These are phyloP conservation scores for Caenorhabditis imperialis DNA, from an alignment of 2,888 invertebrate genomes.

Conservation along the genomic window DNA sequence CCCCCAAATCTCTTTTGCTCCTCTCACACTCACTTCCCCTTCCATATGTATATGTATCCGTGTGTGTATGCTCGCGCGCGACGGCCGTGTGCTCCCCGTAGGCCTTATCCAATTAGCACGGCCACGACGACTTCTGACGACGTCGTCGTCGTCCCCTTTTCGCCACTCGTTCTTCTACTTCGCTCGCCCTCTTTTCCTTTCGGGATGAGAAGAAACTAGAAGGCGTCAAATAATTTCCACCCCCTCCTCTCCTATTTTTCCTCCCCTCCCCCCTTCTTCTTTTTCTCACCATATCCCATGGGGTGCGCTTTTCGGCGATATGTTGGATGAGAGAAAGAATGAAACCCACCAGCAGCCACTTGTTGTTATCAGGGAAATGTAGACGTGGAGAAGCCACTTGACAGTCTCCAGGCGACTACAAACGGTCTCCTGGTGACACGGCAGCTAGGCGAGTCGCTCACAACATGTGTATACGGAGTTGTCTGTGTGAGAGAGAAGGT, in stretches of 20 bases:
- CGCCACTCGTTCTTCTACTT: no score
- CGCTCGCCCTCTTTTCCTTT: no score
- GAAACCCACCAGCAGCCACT: not conserved
- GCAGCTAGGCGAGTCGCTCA: no score
- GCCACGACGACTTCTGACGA: constrained; percentile 3
- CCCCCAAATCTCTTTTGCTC: no score
- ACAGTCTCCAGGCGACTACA: constrained; percentile 1
- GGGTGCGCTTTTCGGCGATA: not conserved
- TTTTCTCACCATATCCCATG: constrained; percentile 4
- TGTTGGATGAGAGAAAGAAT: not conserved
- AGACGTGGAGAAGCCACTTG: not conserved
- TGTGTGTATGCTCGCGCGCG: no score
- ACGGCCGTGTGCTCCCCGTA: no score
- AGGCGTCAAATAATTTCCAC: constrained; percentile 18
- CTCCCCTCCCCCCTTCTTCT: not conserved
- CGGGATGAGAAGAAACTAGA: not conserved
- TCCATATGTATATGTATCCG: no score
- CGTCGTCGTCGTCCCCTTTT: constrained; percentile 4
- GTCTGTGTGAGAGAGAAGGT: no score
- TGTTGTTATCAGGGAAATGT: not conserved
- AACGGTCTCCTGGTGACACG: not conserved
- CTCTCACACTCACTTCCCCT: no score
- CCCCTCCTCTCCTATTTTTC: not conserved
- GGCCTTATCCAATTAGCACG: constrained; percentile 27
- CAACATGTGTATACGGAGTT: no score